Conservation (phyloP, 2,113 vertebrate species). For the Charina bottae region DNA sequence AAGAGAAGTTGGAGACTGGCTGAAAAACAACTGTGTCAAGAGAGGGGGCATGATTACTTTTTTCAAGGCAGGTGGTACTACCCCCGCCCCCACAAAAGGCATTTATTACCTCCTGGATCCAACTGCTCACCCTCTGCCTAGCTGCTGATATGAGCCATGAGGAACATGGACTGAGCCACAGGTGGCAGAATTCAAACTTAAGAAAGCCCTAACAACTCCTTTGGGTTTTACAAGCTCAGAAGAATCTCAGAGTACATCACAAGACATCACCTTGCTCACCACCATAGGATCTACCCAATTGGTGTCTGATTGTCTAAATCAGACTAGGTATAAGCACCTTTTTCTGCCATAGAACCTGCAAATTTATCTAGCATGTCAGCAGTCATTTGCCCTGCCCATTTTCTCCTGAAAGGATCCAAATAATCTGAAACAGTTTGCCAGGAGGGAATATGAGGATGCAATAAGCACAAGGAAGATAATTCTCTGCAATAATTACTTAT, state of each 20-base stretch:
- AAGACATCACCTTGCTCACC: neutral
- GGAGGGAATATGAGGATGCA: neutral
- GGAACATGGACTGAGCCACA: neutral
- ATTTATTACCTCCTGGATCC: neutral
- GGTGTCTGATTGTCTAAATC: neutral
- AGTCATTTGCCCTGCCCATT: neutral
- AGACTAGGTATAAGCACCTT: neutral
- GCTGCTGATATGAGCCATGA: neutral
- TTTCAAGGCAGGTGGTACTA: neutral
- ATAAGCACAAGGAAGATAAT: neutral
- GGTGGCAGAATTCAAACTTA: neutral
- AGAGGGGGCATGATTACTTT: neutral
- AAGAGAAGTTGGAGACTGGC: neutral
- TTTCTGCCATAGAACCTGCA: neutral
- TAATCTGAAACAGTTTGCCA: neutral
- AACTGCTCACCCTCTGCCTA: neutral
- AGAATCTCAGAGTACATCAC: neutral
- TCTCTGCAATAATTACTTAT: neutral
- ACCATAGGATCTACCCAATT: neutral
- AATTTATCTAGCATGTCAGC: neutral
- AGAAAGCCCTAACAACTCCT: neutral
- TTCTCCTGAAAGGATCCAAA: neutral
- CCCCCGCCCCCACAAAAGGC: neutral
- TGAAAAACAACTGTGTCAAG: neutral
- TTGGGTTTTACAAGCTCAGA: neutral